These are phyloP conservation scores for Phenganax marumi DNA, from an alignment of 92 coral and sea anemone genomes.

Conservation along the genomic window DNA sequence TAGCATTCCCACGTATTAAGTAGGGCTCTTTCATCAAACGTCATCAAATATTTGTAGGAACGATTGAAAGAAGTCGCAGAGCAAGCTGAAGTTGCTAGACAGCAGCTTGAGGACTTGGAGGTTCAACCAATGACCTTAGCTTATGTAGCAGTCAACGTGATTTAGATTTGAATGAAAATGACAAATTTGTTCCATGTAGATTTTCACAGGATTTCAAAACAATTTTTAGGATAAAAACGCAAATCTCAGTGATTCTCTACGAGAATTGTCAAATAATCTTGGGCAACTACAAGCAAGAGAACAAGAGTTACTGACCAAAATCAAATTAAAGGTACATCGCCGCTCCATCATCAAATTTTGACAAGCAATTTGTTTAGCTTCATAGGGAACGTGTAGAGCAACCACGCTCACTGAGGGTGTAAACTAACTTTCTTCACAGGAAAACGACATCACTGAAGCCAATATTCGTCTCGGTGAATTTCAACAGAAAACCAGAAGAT, in stretches of 20 bases:
- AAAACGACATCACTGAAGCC: slow-evolving; percentile 94
- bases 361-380: too few relatives aligned
- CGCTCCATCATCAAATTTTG: neutral
- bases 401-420: too few relatives aligned
- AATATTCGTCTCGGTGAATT: slow-evolving; percentile 82
- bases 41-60: slow-evolving; percentile 44
- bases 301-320: slow-evolving; percentile 87
- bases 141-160: neutral
- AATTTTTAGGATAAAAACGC: slow-evolving; percentile 72
- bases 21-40: neutral
- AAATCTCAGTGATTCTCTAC: slow-evolving; percentile 76
- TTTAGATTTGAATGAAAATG: neutral
- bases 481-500: slow-evolving; percentile 84
- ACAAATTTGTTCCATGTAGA: neutral
- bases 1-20: neutral
- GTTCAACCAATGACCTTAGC: slow-evolving; percentile 29
- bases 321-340: slow-evolving; percentile 73
- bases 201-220: neutral
- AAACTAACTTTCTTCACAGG: slow-evolving; percentile 46
- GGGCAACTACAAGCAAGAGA: slow-evolving; percentile 99
- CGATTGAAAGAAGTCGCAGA: slow-evolving; percentile 90
- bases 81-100: slow-evolving; percentile 84
- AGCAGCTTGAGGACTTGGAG: slow-evolving; percentile 89
- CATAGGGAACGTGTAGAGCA: too few relatives aligned
- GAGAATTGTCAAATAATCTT: slow-evolving; percentile 88